phyloP scores from a whole-genome alignment of 2,888 invertebrate species.

The Cryptophagus acutangulus region DNA sequence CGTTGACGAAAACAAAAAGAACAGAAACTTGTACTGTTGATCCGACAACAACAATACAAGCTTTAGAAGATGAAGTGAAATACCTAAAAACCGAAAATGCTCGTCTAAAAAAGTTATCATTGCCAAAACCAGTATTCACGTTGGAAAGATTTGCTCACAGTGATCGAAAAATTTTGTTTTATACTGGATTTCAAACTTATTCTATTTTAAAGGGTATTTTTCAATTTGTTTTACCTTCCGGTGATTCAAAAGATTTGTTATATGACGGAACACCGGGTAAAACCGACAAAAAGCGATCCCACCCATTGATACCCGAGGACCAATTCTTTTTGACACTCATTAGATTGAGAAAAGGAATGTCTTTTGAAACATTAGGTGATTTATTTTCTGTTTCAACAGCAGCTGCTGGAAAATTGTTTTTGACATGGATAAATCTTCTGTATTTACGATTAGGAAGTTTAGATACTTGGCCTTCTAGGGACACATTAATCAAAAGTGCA shows the following conservation, averaged over 20 bases:
- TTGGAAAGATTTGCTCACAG: neutral
- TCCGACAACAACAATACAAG: neutral
- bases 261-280: neutral
- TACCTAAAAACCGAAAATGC: neutral
- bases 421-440: constrained; percentile 10
- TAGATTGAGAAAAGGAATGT: constrained; percentile 8
- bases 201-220: neutral
- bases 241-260: neutral
- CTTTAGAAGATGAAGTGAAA: neutral
- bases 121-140: neutral
- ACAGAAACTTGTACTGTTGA: no score
- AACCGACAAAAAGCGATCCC: neutral
- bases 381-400: constrained; percentile 8
- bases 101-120: no score
- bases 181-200: neutral
- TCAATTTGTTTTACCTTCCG: neutral
- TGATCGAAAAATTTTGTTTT: neutral
- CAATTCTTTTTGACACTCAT: constrained; percentile 11
- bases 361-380: constrained; percentile 9
- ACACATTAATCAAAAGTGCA: constrained; percentile 16
- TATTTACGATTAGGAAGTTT: constrained; percentile 10
- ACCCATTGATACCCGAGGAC: no score
- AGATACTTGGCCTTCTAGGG: constrained; percentile 19
- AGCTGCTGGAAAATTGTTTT: constrained; percentile 8
- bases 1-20: no score